Evolutionary conservation across 2,113 vertebrate species (phyloP).

Genomic region (Rhynchopsitta pachyrhyncha): DNA sequence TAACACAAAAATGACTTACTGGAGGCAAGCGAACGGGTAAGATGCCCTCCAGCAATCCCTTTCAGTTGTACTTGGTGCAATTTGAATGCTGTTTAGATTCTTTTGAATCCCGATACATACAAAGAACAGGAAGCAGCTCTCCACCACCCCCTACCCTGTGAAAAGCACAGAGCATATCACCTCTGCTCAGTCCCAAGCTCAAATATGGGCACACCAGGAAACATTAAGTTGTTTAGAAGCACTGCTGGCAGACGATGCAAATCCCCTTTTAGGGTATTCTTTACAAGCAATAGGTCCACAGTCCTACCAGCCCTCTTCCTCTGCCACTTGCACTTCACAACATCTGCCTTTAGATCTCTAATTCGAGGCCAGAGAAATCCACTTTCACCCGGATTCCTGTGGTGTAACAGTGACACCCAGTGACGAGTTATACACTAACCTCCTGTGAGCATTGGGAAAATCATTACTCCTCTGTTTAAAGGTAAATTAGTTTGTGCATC

Average conservation of each 20-base stretch:
- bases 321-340: background rate
- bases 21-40: rapidly evolving
- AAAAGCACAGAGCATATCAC: rapidly evolving
- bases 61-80: background rate
- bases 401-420: slow-evolving; percentile 57
- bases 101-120: background rate
- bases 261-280: rapidly evolving
- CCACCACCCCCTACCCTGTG: background rate
- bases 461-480: background rate
- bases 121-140: background rate
- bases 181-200: background rate
- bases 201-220: rapidly evolving
- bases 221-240: too few relatives aligned
- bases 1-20: background rate
- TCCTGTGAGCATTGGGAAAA: background rate
- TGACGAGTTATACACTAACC: background rate
- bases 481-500: background rate
- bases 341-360: background rate
- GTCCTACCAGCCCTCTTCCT: background rate
- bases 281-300: rapidly evolving
- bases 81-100: background rate
- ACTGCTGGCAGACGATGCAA: background rate
- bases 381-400: background rate
- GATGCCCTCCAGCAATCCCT: background rate
- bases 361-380: background rate